Evolutionary conservation across 2,797 vertebrate genomes (phyloP), one percentile per base, ranked within the genome.

Genomic region (Siniperca obscura): DNA sequence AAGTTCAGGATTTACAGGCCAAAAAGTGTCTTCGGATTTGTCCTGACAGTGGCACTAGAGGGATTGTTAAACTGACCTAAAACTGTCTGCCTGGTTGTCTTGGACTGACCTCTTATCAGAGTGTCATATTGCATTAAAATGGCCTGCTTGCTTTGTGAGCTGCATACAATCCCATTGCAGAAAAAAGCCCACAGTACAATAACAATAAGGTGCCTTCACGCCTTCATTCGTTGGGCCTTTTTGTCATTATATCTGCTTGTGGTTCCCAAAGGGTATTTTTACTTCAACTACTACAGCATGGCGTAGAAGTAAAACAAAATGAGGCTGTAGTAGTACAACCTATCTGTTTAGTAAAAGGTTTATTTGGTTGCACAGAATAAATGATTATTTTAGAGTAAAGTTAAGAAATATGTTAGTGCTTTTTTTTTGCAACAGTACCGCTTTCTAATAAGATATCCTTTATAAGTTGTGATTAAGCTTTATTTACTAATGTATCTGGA

Each of bases 51-150:
- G 72, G 57, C 75, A 77, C 71, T 61, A 46, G 40, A 78, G 64
- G 14, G 79, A 57, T 57, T 74, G 34, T 76, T 61, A 74, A 42
- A 79, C 40, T 87, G 83, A 90, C 86, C 86, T 53, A 22, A 77
- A 87, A 90, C 85, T 76, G 82, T 75, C 82, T 62, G 42, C 25
- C 44, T 66, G 74, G 40, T 70, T 76, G 76, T 66, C 76, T 81
- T 30, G 30, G 53, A 27, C 68, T 2, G 25, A 22, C 78, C 65
- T 81, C 57, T 21, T 69, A 60, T 75, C 69, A 30, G 40, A 16
- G 42, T 72, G 79, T 83, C 85, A 81, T 38, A 64, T n/a, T 68
- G 30, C 57, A 80, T 82, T 73, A 65, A 68, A 73, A 36, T 38
- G 38, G 46, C 27, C 53, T 22, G 46, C 70, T 77, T 67, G 25